phyloP scores from a whole-genome alignment of 2,113 vertebrate species.

The Chauna torquata region DNA sequence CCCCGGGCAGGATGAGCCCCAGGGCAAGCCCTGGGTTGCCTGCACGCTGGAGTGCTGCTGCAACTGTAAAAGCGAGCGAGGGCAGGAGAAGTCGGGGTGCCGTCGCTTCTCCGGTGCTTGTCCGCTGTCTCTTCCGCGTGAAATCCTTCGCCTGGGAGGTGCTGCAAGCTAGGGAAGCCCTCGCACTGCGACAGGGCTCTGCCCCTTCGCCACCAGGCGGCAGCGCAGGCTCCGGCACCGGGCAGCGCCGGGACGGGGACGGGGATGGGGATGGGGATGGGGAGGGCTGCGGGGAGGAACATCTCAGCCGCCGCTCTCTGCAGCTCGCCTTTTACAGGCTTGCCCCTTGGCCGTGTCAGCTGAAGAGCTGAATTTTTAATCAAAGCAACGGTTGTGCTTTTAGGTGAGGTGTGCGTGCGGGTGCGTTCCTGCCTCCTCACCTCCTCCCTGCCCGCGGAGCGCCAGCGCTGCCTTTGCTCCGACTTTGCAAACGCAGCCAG shows the following conservation, averaged over 20 bases:
- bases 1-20: background rate
- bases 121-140: background rate
- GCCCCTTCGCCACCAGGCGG: background rate
- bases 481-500: background rate
- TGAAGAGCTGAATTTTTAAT: constrained; percentile 12
- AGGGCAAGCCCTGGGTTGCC: background rate
- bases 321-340: background rate
- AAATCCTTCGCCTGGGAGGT: background rate
- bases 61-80: background rate
- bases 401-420: background rate
- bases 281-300: background rate
- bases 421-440: background rate
- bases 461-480: background rate
- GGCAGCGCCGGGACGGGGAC: background rate
- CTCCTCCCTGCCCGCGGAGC: background rate
- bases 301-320: background rate
- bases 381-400: background rate
- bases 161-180: background rate
- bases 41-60: background rate
- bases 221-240: background rate
- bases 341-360: background rate
- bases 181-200: background rate
- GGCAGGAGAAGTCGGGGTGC: background rate
- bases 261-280: background rate
- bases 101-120: background rate